Evolutionary conservation across 2,888 invertebrate genomes (phyloP), one percentile per base, ranked within the genome.

Genomic region (Aproaerema taeniolella): DNA sequence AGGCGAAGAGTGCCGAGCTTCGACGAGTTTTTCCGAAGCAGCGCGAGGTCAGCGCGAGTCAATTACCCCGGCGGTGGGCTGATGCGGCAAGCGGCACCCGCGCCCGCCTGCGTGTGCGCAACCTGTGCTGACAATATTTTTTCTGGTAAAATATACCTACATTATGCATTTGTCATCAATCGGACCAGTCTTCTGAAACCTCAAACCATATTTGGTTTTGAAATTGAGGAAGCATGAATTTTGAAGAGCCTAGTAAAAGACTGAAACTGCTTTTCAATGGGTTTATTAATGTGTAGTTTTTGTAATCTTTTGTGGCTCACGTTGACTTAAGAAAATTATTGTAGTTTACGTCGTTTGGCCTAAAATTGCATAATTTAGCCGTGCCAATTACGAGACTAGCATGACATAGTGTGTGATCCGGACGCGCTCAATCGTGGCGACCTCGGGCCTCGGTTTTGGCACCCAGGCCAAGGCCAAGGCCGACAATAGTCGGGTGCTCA

Each of bases 41-140:
- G 50, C 49, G 67, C 72, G 85, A 85, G 90, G 90, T 90, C 90
- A 90, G 68, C 64, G 57, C 67, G 75, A 90, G 90, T 90, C 90
- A 90, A 88, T 89, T 90, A 90, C 90, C 90, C 88, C 88, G 58
- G 67, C 77, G 52, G 68, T 55, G 56, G 53, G 54, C 58, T 55
- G 60, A 50, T 60, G 62, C 47, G 55, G 50, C n/a, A n/a, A n/a
- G n/a, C 60, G 62, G 50, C 53, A 59, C 50, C 43, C 49, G 46
- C 53, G 38, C 47, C 28, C n/a, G n/a, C n/a, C n/a, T n/a, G 13
- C 39, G 11, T n/a, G 6, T 10, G n/a, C 9, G 17, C n/a, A n/a
- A 38, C 6, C 24, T 12, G 10, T 13, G 32, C 17, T 1, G 17
- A 17, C 15, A 24, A n/a, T n/a, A n/a, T n/a, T n/a, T n/a, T n/a